Evolutionary conservation across 2,888 invertebrate genomes (phyloP).

Genomic region (Molorchus minor): DNA sequence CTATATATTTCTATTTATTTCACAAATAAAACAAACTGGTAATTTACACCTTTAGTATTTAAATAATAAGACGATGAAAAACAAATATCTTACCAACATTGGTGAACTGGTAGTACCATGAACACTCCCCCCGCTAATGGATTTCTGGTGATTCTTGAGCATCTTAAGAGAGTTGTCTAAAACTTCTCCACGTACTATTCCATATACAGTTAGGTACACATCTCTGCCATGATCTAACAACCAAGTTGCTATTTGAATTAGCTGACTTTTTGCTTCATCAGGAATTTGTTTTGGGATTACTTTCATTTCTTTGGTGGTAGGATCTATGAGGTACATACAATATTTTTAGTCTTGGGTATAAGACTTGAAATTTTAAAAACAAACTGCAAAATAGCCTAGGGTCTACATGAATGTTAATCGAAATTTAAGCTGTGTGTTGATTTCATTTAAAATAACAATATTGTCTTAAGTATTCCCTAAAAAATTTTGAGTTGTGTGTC

Average conservation of each 20-base stretch:
- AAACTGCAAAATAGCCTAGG: too few relatives aligned
- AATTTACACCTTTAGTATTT: too few relatives aligned
- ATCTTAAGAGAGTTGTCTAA: constrained; percentile 78
- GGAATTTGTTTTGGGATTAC: constrained; percentile 74
- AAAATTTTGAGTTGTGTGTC: background rate
- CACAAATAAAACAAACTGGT: too few relatives aligned
- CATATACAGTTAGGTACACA: constrained; percentile 80
- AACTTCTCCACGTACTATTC: constrained; percentile 78
- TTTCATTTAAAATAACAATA: too few relatives aligned
- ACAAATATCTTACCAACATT: constrained; percentile 71
- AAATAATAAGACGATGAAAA: background rate
- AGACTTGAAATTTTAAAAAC: background rate
- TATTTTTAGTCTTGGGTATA: background rate
- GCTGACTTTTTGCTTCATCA: constrained; percentile 73
- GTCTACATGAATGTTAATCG: too few relatives aligned
- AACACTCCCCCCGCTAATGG: constrained; percentile 79
- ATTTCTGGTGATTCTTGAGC: constrained; percentile 82
- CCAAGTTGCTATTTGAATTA: constrained; percentile 87
- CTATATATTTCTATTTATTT: too few relatives aligned
- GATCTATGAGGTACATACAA: constrained; percentile 28
- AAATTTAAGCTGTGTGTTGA: too few relatives aligned
- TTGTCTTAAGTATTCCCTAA: too few relatives aligned
- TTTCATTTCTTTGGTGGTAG: constrained; percentile 47
- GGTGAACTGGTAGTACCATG: constrained; percentile 68
- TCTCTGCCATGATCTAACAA: constrained; percentile 78